phyloP scores from a whole-genome alignment of 2,113 vertebrate species.

The Phylloscopus trochiloides region DNA sequence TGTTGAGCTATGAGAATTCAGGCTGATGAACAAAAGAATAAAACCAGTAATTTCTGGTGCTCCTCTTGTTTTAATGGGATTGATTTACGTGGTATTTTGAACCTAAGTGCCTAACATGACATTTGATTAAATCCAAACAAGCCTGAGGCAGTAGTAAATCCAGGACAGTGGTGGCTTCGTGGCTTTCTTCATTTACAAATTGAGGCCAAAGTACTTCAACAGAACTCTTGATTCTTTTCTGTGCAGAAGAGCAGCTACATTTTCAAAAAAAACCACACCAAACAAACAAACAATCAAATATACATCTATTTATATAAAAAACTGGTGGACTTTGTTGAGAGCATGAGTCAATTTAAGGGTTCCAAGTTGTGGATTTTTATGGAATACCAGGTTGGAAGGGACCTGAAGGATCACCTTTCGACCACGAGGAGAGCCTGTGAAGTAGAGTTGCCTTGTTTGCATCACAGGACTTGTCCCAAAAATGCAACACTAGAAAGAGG shows the following conservation, averaged over 20 bases:
- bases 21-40: background rate
- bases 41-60: background rate
- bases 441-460: background rate
- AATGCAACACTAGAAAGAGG: background rate
- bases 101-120: background rate
- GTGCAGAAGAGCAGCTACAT: background rate
- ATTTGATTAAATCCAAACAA: background rate
- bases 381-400: background rate
- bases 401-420: background rate
- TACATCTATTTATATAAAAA: too few relatives aligned
- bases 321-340: background rate
- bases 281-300: background rate
- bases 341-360: constrained; percentile 17
- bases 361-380: background rate
- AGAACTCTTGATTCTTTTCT: background rate
- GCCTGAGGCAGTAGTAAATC: background rate
- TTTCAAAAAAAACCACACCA: too few relatives aligned
- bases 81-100: background rate
- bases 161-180: background rate
- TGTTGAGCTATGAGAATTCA: background rate
- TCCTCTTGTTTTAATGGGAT: background rate
- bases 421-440: background rate
- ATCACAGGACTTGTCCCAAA: background rate
- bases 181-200: background rate
- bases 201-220: background rate